Percentiles rank a stretch among this genome's conserved stretches.
phyloP scores from a whole-genome alignment of 2,888 invertebrate species.

The Tenthredo livida region DNA sequence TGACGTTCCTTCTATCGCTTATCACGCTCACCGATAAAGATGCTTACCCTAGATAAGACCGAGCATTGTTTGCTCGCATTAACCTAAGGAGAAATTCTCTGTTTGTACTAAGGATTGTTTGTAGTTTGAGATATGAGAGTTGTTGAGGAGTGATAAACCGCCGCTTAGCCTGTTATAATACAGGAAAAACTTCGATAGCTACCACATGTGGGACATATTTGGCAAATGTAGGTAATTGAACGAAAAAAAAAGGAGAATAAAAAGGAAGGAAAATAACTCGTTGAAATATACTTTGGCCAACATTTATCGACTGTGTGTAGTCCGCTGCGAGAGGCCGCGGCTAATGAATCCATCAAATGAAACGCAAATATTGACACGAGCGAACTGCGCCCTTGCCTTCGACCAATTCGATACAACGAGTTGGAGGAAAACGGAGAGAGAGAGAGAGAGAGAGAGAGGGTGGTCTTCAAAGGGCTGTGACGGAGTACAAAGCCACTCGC shows the following conservation, averaged over 20 bases:
- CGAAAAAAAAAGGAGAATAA: background rate
- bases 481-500: constrained; percentile 48
- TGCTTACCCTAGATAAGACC: constrained; percentile 69
- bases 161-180: background rate
- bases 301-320: constrained; percentile 6
- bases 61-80: constrained; percentile 65
- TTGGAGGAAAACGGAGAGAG: constrained; percentile 1
- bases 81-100: constrained; percentile 62
- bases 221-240: background rate
- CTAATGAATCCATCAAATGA: constrained; percentile 64
- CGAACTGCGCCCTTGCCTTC: constrained; percentile 49
- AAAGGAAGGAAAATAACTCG: background rate
- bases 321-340: constrained; percentile 40
- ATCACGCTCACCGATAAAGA: constrained; percentile 67
- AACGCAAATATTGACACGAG: constrained; percentile 63
- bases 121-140: constrained; percentile 50
- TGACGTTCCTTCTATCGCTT: constrained; percentile 60
- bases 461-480: constrained; percentile 52
- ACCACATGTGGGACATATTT: background rate
- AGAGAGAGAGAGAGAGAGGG: background rate
- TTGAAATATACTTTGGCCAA: background rate
- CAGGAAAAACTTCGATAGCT: background rate
- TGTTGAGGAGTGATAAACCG: constrained; percentile 5
- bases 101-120: constrained; percentile 63
- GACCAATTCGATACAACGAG: constrained; percentile 57